Percentiles rank a stretch among this genome's conserved stretches.
phyloP scores from a whole-genome alignment of 2,113 vertebrate species.

The Irena cyanogastra region DNA sequence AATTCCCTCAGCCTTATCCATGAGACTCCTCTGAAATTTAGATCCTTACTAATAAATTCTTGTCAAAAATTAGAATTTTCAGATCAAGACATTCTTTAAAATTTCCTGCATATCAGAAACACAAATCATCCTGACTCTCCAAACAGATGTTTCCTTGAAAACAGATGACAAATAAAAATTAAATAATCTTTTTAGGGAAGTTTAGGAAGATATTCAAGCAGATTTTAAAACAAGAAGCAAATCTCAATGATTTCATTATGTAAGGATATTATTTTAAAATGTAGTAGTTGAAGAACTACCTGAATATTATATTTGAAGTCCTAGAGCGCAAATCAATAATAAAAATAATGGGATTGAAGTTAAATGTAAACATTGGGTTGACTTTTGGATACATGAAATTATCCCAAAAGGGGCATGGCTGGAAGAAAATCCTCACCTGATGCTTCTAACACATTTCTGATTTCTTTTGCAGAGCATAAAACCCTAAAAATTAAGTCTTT shows the following conservation, averaged over 20 bases:
- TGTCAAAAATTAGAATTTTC: neutral
- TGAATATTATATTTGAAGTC: neutral
- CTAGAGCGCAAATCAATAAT: neutral
- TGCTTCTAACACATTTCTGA: conserved; percentile 78
- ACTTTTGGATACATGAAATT: conserved; percentile 74
- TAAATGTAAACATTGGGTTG: conserved; percentile 66
- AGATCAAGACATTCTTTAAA: neutral
- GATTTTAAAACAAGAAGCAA: neutral
- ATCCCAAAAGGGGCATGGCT: conserved; percentile 14
- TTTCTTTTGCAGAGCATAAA: conserved; percentile 63
- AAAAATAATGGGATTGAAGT: neutral
- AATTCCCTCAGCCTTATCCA: neutral
- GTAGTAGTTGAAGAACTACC: neutral
- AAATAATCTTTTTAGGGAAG: neutral
- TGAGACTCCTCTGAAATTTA: neutral
- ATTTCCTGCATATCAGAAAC: neutral
- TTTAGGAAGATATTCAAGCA: neutral
- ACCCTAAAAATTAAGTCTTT: neutral
- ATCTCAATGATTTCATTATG: neutral
- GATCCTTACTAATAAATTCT: neutral
- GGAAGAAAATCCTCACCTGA: conserved; percentile 70
- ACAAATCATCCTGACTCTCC: neutral
- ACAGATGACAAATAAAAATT: neutral
- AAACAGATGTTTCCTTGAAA: neutral
- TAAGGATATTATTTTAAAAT: neutral